phyloP scores from a whole-genome alignment of 1,140 invertebrate species.

The Hesperophylax magnus region DNA sequence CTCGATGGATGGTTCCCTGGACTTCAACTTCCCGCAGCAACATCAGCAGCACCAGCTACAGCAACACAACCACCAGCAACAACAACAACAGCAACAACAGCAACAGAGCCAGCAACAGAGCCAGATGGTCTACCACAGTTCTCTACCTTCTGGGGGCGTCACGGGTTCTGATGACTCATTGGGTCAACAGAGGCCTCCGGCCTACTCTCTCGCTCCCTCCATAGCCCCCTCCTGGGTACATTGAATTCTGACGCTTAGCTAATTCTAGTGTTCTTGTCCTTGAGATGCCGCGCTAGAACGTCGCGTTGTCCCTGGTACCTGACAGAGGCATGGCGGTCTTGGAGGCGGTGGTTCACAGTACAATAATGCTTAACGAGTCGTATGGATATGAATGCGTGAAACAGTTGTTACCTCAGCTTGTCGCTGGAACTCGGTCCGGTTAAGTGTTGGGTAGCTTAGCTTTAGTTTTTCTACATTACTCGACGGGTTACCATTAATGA shows the following conservation, averaged over 20 bases:
- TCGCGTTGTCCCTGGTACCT: conserved; percentile 15
- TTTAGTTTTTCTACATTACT: conserved; percentile 54
- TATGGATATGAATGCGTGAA: neutral
- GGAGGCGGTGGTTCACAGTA: neutral
- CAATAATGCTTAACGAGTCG: neutral
- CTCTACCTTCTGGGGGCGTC: conserved; percentile 36
- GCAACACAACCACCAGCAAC: conserved; percentile 48
- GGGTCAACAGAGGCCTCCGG: conserved; percentile 44
- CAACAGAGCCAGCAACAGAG: conserved; percentile 47
- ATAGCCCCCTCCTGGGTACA: conserved; percentile 57
- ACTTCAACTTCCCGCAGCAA: conserved; percentile 88
- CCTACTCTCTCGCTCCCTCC: conserved; percentile 51
- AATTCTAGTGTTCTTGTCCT: conserved; percentile 52
- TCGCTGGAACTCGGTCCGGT: neutral
- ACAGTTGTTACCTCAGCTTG: conserved; percentile 10
- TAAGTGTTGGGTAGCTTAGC: conserved; percentile 24
- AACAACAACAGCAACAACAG: conserved; percentile 43
- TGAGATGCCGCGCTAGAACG: conserved; percentile 31
- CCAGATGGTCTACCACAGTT: conserved; percentile 43
- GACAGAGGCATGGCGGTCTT: neutral
- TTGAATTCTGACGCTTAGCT: conserved; percentile 44
- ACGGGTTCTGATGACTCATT: conserved; percentile 37
- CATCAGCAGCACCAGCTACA: conserved; percentile 60
- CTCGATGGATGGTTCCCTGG: conserved; percentile 91
- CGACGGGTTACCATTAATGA: conserved; percentile 55